These are phyloP conservation scores for Pogonomyrmex californicus DNA, from an alignment of 1,140 invertebrate genomes.

Conservation along the genomic window DNA sequence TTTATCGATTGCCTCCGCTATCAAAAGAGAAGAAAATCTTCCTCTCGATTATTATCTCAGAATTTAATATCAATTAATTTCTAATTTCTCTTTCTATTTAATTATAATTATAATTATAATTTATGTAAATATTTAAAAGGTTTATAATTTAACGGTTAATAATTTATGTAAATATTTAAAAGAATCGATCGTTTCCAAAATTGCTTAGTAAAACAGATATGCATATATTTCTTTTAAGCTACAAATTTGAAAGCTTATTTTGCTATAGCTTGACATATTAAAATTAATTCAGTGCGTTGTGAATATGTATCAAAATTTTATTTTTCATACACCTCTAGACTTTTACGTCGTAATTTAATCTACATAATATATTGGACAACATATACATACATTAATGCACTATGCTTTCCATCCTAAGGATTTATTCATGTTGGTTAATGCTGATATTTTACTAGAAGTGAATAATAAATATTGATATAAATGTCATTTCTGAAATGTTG, in stretches of 20 bases:
- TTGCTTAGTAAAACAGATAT: not conserved
- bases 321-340: not conserved
- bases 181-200: not conserved
- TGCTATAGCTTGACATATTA: not conserved
- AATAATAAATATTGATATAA: slow-evolving; percentile 21
- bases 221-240: not conserved
- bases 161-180: not conserved
- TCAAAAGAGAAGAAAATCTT: not conserved
- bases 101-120: not conserved
- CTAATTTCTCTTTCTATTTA: not conserved
- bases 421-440: not conserved
- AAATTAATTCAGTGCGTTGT: not conserved
- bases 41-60: not conserved
- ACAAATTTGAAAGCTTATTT: not conserved
- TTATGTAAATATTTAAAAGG: not conserved
- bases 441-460: not conserved
- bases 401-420: not conserved
- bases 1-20: not conserved
- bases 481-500: not conserved
- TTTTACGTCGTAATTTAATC: not conserved
- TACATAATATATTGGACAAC: not conserved
- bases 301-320: not conserved
- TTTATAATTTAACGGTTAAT: not conserved
- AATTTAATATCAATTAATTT: slow-evolving; percentile 10
- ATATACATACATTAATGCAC: not conserved